Evolutionary conservation across 2,888 invertebrate genomes (phyloP).

Genomic region (Diabrotica balteata): DNA sequence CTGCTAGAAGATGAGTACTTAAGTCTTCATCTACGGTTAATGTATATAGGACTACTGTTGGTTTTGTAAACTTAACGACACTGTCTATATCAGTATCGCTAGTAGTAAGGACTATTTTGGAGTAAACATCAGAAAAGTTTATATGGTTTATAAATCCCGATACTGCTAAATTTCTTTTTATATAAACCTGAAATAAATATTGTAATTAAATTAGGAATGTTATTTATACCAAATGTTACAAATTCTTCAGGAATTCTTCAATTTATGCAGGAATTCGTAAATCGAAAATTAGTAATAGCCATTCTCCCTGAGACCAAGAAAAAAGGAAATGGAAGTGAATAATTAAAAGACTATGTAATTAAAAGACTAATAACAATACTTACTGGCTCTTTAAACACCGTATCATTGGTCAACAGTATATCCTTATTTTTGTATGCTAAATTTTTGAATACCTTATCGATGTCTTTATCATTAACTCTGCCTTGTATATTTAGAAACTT

Average conservation of each 20-base stretch:
- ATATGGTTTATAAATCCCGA: constrained; percentile 50
- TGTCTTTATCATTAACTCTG: constrained; percentile 45
- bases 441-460: constrained; percentile 47
- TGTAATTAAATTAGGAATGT: not conserved
- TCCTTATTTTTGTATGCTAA: constrained; percentile 47
- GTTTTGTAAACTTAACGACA: constrained; percentile 55
- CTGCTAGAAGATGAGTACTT: constrained; percentile 53
- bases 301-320: no score
- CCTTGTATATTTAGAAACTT: constrained; percentile 48
- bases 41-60: constrained; percentile 47
- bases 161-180: constrained; percentile 51
- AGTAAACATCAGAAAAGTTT: constrained; percentile 53
- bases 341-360: no score
- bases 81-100: constrained; percentile 52
- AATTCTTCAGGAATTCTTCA: no score
- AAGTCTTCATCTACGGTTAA: constrained; percentile 50
- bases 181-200: constrained; percentile 46
- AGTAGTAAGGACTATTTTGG: constrained; percentile 58
- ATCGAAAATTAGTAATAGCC: no score
- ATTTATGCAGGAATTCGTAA: no score
- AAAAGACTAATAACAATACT: no score
- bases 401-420: constrained; percentile 41
- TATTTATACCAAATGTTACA: no score
- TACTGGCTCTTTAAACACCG: constrained; percentile 49
- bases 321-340: no score